These are phyloP conservation scores for Salvelinus sp. DNA, from an alignment of 2,113 vertebrate species.

Conservation along the genomic window DNA sequence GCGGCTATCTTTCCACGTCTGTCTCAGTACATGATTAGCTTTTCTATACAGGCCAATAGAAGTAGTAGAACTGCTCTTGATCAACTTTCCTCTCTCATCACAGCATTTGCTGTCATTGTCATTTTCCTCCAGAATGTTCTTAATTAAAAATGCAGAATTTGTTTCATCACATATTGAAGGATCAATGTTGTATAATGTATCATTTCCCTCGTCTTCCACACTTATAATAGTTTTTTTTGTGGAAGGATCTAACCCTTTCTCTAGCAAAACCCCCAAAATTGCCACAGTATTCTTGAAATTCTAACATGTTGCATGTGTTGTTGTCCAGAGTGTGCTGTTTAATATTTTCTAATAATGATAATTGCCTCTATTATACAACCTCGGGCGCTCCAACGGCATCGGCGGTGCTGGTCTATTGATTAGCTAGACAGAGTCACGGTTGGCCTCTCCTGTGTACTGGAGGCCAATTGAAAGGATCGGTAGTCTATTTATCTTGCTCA, in stretches of 20 bases:
- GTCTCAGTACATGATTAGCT: neutral
- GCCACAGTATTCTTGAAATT: slow-evolving; percentile 1
- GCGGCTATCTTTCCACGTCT: slow-evolving; percentile 24
- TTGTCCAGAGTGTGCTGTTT: slow-evolving; percentile 25
- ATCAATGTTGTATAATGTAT: neutral
- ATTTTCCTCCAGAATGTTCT: neutral
- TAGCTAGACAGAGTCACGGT: slow-evolving; percentile 9
- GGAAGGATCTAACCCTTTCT: neutral
- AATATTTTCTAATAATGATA: slow-evolving; percentile 44
- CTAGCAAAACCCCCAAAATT: neutral
- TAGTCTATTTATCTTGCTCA: slow-evolving; percentile 37
- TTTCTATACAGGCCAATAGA: neutral
- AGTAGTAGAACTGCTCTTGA: neutral
- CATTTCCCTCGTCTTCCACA: neutral
- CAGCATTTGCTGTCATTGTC: no score
- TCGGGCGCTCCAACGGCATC: slow-evolving; percentile 40
- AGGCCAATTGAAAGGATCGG: slow-evolving; percentile 47
- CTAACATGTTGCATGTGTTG: neutral
- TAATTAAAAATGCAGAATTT: neutral
- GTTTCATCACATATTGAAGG: neutral
- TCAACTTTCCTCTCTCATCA: neutral
- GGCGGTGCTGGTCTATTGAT: slow-evolving; percentile 56
- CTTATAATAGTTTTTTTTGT: neutral
- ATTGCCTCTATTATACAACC: slow-evolving; percentile 40
- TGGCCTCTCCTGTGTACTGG: slow-evolving; percentile 41